Base-by-base conservation (phyloP, 2,888 invertebrate genomes). In the Yponomeuta malinellus region DNA sequence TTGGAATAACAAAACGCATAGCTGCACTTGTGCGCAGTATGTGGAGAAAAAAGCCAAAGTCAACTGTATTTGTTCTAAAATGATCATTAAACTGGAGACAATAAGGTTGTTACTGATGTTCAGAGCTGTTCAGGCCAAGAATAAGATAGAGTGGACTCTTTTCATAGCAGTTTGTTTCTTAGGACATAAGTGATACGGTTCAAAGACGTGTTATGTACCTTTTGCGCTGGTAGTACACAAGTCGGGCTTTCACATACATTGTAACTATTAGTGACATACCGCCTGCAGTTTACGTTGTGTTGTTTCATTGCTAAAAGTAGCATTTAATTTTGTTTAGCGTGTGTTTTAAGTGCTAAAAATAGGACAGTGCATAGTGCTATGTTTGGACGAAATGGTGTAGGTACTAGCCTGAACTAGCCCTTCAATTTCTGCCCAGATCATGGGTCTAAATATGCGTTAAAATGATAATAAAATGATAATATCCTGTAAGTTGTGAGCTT, bases 251-350 rank as follows among this genome's bases (percentile, higher is more conserved):
- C 70, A 70, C 70, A 63, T 15, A 63, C 70, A 63, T 37, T 15
- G 52, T 59, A 59, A 59, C 52, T 59, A 59, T 59, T 59, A 65
- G 70, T 70, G 70, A 70, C 65, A 65, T 70, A 70, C 70, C 70
- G 70, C 37, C 29, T 70, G 63, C 48, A 63, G 63, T 69, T 69
- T 69, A 69, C 59, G 48, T 15, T 69, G 69, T 69, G n/a, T 52
- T 69, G 9, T 68, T 63, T 8, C 2, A n/a, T 65, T 65, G 52
- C 15, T 59, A 59, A 59, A 59, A 59, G 15, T 59, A 15, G 52
- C 52, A 59, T 59, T 59, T 59, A 59, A 15, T 59, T 15, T 15
- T 15, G 52, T 59, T 59, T 59, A 15, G 52, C 52, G 15, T 15
- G 12, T 15, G 52, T 59, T 59, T 59, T 59, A 15, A 59, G 52